These are phyloP conservation scores for Eulemur rufifrons DNA, from an alignment of 2,113 vertebrate genomes.

Conservation along the genomic window DNA sequence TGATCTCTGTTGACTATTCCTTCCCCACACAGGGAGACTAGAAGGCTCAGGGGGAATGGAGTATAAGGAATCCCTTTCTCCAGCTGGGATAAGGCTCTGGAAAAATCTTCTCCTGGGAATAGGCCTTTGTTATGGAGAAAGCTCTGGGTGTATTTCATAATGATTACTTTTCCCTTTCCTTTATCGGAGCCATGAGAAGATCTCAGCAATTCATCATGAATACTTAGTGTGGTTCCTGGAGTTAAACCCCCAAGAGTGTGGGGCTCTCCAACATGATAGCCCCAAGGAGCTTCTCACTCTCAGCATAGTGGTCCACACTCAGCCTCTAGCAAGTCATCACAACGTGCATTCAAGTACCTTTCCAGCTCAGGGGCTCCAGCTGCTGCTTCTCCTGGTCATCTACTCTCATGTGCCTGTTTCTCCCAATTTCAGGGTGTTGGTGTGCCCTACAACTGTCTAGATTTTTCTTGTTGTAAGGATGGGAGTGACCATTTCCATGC, in stretches of 20 bases:
- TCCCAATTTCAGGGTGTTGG: background rate
- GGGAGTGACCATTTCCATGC: background rate
- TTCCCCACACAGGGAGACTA: background rate
- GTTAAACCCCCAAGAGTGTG: background rate
- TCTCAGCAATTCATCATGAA: background rate
- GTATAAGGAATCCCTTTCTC: background rate
- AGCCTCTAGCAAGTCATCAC: background rate
- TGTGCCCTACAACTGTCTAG: background rate
- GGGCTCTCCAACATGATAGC: no score
- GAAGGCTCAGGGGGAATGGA: rapidly evolving
- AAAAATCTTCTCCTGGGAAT: background rate
- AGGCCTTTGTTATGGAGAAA: background rate
- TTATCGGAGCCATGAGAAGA: background rate
- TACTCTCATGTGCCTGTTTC: background rate
- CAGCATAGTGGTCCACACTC: background rate
- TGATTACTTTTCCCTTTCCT: background rate
- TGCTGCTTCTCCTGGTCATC: background rate
- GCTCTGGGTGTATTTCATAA: background rate
- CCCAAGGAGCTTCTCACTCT: background rate
- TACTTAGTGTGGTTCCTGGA: background rate
- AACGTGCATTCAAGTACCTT: background rate
- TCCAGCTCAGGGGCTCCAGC: background rate
- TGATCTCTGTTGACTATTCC: background rate
- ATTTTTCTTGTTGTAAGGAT: background rate
- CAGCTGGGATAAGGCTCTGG: background rate